Base-by-base conservation (phyloP, 2,113 vertebrate species). In the Perca flavescens region DNA sequence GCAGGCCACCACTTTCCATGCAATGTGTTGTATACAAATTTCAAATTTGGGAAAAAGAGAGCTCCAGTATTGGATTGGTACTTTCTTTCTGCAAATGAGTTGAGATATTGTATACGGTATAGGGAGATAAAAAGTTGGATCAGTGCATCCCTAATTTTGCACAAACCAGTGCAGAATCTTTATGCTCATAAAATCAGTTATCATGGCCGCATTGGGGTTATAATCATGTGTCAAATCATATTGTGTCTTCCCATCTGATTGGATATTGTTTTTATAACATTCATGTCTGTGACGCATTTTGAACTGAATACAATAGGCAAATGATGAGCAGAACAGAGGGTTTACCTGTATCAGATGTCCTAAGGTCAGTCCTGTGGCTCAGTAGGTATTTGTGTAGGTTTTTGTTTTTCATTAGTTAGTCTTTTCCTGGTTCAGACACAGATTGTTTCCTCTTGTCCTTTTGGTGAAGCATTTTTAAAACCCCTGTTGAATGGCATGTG, bases 361-460 rank as follows among this genome's bases (percentile, higher is more conserved):
- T 28, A 9, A 47, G 47, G 86, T 56, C 2, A 25, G 49, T 82
- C 56, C 66, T 47, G 54, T 50, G 49, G 47, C 64, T 86, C 61
- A 60, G 52, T 31, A 67, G 64, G 57, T 53, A 11, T 70, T 53
- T 80, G 74, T 6, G 64, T 68, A 56, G 54, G 64, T 79, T 69
- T 80, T 84, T 68, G 57, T 71, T 67, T 54, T 72, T 82, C 25
- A 1, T 34, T 72, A 74, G 40, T 36, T 46, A 17, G 28, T 67
- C 62, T 60, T 79, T 92, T 88, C 82, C 82, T 82, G 65, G 52
- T 85, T 72, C 49, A 62, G 19, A 80, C 54, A n/a, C 53, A 43
- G 17, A 74, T 69, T 60, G 61, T 90, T 87, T 91, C 86, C 66
- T 66, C 52, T 78, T 82, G 81, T 78, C 78, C 79, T 86, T 78